Evolutionary conservation across 2,113 vertebrate species (phyloP), one percentile per base, ranked within the genome.

Genomic region (Bagarius yarrelli): DNA sequence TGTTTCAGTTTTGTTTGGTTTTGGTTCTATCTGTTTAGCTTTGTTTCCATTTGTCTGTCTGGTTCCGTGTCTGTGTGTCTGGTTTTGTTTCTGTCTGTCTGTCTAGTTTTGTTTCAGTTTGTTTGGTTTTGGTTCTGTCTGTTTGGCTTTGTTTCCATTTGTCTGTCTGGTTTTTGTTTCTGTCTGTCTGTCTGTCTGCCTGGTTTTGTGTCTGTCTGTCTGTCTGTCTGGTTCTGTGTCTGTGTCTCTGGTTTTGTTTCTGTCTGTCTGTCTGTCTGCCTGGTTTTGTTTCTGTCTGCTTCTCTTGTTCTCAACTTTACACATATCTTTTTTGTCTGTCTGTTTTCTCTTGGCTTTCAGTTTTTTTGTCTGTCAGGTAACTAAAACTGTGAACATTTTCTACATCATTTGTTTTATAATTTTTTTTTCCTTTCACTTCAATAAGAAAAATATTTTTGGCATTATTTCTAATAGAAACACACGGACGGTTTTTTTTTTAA

Each of bases 1-100:
- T 57, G 8, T 2, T 23, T 25, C 0, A 25, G 0, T 59, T 1
- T 61, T 59, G 0, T 25, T 0, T 13, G 1, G 25, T 0, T 30
- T 8, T 61, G 0, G 5, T 1, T 52, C 12, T 15, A 52, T 52
- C 13, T 52, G 0, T 52, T 8, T 50, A 50, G 4, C 50, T 52
- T 12, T 52, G 2, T 15, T 8, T 25, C 4, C 11, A 11, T 59
- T 13, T 59, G 2, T n/a, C 8, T 14, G 9, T 59, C 56, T 27
- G 3, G 4, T 2, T 55, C 0, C 18, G 5, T 19, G 15, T 19
- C 18, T 3, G 16, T 55, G 0, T 55, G 0, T 40, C 6, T 40
- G 3, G 6, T 2, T 56, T 9, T 56, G 6, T 56, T 0, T 56
- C 21, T 27, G 0, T 15, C 0, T 25, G 0, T n/a, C 8, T 12